phyloP scores from a whole-genome alignment of 2,113 vertebrate species.

The Oreochromis aureus region DNA sequence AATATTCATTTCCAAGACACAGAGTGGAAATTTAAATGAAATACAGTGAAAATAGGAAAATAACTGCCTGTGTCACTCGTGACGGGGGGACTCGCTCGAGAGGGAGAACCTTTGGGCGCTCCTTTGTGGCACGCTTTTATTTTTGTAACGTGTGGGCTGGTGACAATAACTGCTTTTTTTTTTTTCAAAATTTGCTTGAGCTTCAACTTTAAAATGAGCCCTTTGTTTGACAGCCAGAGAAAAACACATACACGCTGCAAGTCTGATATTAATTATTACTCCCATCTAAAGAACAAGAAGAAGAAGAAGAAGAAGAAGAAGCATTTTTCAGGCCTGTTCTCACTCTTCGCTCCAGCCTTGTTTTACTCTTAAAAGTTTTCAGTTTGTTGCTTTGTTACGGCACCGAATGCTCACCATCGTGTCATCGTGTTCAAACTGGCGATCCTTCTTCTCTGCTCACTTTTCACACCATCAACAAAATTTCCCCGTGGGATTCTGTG shows the following conservation, averaged over 20 bases:
- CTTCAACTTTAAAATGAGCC: constrained; percentile 6
- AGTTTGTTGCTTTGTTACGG: constrained; percentile 50
- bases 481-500: constrained; percentile 41
- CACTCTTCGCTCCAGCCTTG: constrained; percentile 17
- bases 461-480: constrained; percentile 47
- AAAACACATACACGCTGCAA: background rate
- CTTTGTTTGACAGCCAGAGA: constrained; percentile 12
- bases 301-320: background rate
- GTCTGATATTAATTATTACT: constrained; percentile 30
- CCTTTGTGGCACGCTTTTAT: constrained; percentile 31
- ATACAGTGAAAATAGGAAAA: constrained; percentile 59
- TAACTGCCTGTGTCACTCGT: constrained; percentile 52
- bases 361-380: constrained; percentile 58
- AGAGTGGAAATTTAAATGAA: constrained; percentile 71
- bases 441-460: constrained; percentile 7
- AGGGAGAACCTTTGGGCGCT: constrained; percentile 51
- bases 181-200: background rate
- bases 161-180: background rate
- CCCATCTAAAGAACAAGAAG: background rate
- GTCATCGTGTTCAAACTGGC: constrained; percentile 47
- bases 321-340: background rate
- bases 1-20: constrained; percentile 71
- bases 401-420: constrained; percentile 31
- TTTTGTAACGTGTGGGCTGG: background rate
- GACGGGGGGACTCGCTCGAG: constrained; percentile 38